Evolutionary conservation across 2,113 vertebrate genomes (phyloP), one percentile per base, ranked within the genome.

Genomic region (Oxyura jamaicensis): DNA sequence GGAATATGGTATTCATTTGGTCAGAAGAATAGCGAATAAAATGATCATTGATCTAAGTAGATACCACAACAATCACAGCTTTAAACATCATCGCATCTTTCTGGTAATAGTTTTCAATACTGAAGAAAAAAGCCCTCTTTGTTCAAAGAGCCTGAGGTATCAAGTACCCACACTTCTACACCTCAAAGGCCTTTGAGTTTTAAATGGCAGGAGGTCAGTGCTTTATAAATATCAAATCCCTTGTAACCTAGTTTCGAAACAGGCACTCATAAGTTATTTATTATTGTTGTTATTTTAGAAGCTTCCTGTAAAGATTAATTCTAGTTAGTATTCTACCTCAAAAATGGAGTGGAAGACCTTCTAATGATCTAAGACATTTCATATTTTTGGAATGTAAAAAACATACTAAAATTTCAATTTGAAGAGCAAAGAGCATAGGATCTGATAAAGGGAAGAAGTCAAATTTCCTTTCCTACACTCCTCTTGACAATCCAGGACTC

Each of bases 261-360:
- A 39, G 78, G 67, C 82, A 73, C n/a, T 95, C 50, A 7, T 79
- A 74, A 95, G 44, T 69, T 88, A 94, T 86, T 96, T 63, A 96
- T 80, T 44, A 17, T 46, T 67, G 63, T 58, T 90, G 44, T 94
- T 92, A 85, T 87, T 95, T 91, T 76, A 50, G 68, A 92, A 69
- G 50, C 35, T 92, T 90, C 78, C 62, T 88, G 71, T 68, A 94
- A 96, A 83, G 68, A 74, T 52, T 69, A 59, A 74, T 63, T 68
- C 39, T 42, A 67, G 36, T 72, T 79, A 67, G 26, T 35, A 59
- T 52, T 73, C 90, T 41, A 31, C 31, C 58, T 89, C 23, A 58
- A 50, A 92, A 91, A 69, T 10, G 3, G 35, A 76, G 19, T 31
- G 66, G 71, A 84, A 82, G 52, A 7, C 11, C 23, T 83, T 73